Evolutionary conservation across 2,113 vertebrate species (phyloP).

Genomic region (Hylia prasina): DNA sequence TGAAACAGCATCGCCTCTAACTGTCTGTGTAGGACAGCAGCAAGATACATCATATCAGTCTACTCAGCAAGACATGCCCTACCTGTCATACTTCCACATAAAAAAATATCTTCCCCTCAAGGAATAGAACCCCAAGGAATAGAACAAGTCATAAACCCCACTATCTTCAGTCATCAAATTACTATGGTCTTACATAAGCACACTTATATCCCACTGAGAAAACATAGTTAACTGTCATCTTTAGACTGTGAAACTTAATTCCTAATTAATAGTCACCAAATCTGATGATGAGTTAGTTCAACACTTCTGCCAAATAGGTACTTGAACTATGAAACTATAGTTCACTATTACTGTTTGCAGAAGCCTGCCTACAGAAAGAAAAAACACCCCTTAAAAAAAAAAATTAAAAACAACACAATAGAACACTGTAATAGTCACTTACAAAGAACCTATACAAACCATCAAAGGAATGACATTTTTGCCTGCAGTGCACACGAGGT

Average conservation of each 20-base stretch:
- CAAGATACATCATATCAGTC: background rate
- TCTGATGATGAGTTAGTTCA: background rate
- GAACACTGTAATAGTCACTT: background rate
- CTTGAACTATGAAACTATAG: background rate
- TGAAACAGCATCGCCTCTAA: background rate
- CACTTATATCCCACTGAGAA: background rate
- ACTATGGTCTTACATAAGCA: background rate
- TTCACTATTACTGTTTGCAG: background rate
- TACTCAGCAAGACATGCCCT: background rate
- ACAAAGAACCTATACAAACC: background rate
- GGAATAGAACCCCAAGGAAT: background rate
- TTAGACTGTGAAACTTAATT: background rate
- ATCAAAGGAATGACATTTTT: background rate
- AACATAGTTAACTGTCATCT: background rate
- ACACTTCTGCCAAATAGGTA: background rate
- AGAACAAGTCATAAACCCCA: background rate
- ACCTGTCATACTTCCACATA: background rate
- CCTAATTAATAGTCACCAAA: background rate
- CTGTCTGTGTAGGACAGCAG: background rate
- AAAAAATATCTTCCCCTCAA: background rate
- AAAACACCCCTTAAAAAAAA: accelerated
- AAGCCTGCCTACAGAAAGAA: background rate
- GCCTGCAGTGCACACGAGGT: background rate
- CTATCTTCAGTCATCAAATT: background rate
- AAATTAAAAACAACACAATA: background rate